Evolutionary conservation across 2,113 vertebrate genomes (phyloP), one percentile per base, ranked within the genome.

Genomic region (Orycteropus afer): DNA sequence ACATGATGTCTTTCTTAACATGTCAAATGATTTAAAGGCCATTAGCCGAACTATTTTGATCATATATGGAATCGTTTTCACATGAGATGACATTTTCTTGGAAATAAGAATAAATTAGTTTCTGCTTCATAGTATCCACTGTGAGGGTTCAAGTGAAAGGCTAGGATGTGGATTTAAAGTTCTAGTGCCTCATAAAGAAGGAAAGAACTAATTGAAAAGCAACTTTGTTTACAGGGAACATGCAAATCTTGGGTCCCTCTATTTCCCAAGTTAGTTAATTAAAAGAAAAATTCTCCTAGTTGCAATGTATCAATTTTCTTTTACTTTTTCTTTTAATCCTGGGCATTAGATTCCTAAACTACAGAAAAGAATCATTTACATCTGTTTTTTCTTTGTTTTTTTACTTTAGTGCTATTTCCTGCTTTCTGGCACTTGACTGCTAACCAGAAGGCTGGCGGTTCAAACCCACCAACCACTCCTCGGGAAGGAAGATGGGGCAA

Each of bases 241-340:
- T 65, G 14, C 79, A 59, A 82, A 77, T 47, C 13, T 15, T 25
- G 7, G 10, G 93, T 88, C 7, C 9, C 10, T 42, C n/a, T 14
- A 86, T 80, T 93, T 96, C 51, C 76, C 61, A 90, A 65, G 37
- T 65, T 82, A 71, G 18, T 71, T 93, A 80, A 89, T 77, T 92
- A 81, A 53, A 22, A 94, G 37, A 80, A 8, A 84, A 91, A 45
- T 76, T 45, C 3, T 86, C 1, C 57, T 90, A 6, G 13, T 90
- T 94, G 45, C 11, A 89, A 63, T 3, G 9, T 93, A 92, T 86
- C 51, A 94, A 92, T 81, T 89, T n/a, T n/a, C n/a, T n/a, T n/a
- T n/a, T n/a, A n/a, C 32, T 8, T 71, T 87, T 73, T 85, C 65
- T 84, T 77, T 84, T 86, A 91, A 87, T n/a, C 57, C 15, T 57